Evolutionary conservation across 1,140 invertebrate species (phyloP).

Genomic region (Sycophaga agraensis): DNA sequence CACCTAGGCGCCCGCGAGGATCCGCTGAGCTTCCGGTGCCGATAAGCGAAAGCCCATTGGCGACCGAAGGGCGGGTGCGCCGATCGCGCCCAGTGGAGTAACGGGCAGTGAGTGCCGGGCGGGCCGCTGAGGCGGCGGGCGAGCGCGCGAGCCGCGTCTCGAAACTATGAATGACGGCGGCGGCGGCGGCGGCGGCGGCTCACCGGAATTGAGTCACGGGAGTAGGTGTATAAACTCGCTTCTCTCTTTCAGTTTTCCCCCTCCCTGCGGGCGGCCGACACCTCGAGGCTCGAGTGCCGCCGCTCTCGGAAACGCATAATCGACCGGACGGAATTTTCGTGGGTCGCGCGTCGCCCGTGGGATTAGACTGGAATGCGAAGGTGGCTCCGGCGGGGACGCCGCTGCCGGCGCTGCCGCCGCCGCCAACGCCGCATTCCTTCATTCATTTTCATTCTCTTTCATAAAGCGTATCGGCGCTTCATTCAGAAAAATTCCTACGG

Average conservation of each 20-base stretch:
- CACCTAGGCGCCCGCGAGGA: no score
- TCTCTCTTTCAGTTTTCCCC: neutral
- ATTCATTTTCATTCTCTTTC: slow-evolving; percentile 25
- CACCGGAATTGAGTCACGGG: slow-evolving; percentile 21
- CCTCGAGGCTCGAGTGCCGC: slow-evolving; percentile 18
- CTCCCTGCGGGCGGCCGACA: neutral
- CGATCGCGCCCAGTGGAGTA: slow-evolving; percentile 14
- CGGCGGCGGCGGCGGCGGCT: neutral
- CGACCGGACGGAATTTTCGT: slow-evolving; percentile 21
- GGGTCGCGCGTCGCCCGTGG: slow-evolving; percentile 6
- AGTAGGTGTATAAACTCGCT: slow-evolving; percentile 11
- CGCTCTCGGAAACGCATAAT: slow-evolving; percentile 18
- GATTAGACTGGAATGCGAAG: slow-evolving; percentile 26
- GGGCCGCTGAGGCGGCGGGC: no score
- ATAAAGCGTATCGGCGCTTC: slow-evolving; percentile 17
- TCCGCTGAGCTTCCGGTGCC: no score
- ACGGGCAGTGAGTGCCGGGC: slow-evolving; percentile 15
- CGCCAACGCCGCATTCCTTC: slow-evolving; percentile 25
- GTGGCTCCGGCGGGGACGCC: no score
- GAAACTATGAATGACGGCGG: slow-evolving; percentile 12
- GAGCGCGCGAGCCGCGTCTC: neutral
- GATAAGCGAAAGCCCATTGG: no score
- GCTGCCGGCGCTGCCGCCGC: no score
- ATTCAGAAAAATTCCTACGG: slow-evolving; percentile 10
- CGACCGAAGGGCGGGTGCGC: no score